Conservation (phyloP, 1,140 invertebrate species). For the Chironomus tepperi region DNA sequence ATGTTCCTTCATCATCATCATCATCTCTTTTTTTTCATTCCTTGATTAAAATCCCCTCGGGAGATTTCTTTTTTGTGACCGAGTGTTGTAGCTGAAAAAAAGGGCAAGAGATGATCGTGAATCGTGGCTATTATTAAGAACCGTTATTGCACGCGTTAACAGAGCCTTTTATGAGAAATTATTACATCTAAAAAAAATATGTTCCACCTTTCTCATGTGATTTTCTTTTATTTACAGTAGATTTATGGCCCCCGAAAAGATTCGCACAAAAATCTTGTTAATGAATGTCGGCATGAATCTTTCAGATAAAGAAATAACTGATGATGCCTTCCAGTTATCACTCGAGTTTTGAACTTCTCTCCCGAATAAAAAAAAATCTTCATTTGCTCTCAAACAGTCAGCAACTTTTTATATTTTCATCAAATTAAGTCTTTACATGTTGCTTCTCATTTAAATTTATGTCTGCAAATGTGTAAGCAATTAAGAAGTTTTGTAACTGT, state of each 20-base stretch:
- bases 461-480: neutral
- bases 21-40: neutral
- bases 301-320: neutral
- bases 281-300: neutral
- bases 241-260: neutral
- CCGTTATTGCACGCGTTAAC: neutral
- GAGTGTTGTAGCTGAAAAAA: too few relatives aligned
- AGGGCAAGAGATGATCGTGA: neutral
- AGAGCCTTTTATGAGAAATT: neutral
- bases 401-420: neutral
- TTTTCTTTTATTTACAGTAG: neutral
- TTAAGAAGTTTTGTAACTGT: too few relatives aligned
- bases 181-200: neutral
- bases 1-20: too few relatives aligned
- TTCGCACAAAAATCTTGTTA: neutral
- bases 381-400: too few relatives aligned
- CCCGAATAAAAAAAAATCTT: neutral
- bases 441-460: neutral
- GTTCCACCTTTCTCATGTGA: neutral
- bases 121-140: neutral
- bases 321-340: constrained; percentile 6
- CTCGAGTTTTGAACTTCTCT: neutral
- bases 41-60: neutral
- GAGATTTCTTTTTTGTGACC: neutral
- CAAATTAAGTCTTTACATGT: neutral